Percentiles rank a stretch among this genome's conserved stretches.
These are phyloP conservation scores for Amphimallon solstitiale DNA, from an alignment of 2,888 invertebrate genomes.

Conservation along the genomic window DNA sequence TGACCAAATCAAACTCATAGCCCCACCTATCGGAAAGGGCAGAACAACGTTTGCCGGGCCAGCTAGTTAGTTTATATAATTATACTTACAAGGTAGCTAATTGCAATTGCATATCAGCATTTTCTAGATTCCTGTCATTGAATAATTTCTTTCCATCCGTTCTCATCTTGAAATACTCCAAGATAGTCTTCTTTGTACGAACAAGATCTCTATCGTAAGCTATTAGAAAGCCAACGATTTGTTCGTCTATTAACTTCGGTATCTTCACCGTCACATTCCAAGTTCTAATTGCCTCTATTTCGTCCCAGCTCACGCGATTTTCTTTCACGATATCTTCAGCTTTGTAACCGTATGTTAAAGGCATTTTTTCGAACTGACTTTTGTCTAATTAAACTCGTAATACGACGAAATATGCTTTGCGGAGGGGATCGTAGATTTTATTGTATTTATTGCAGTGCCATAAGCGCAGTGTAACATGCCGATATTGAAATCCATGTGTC, in stretches of 20 bases:
- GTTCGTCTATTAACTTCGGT: constrained; percentile 66
- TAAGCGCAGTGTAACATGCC: too few relatives aligned
- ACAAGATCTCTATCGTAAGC: constrained; percentile 72
- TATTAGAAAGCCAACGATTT: constrained; percentile 72
- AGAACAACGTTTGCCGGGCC: too few relatives aligned
- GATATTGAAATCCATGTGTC: too few relatives aligned
- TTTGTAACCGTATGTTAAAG: constrained; percentile 49
- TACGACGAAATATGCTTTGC: too few relatives aligned
- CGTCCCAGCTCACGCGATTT: constrained; percentile 49
- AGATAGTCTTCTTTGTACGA: constrained; percentile 71
- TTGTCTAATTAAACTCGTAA: too few relatives aligned
- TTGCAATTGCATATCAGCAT: constrained; percentile 60
- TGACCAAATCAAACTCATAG: too few relatives aligned
- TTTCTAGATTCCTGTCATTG: constrained; percentile 65
- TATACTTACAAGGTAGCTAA: constrained; percentile 68
- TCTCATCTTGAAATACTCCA: constrained; percentile 70
- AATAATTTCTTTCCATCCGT: constrained; percentile 73
- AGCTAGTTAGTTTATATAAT: too few relatives aligned
- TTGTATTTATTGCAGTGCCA: too few relatives aligned
- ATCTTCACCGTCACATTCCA: constrained; percentile 51
- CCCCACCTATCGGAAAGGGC: too few relatives aligned
- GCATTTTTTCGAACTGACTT: constrained; percentile 18
- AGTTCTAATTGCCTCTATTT: constrained; percentile 52
- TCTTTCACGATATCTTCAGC: constrained; percentile 51
- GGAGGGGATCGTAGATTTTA: too few relatives aligned